A percentile compares a stretch with the other conserved stretches of the same genome.
Evolutionary conservation across 2,113 vertebrate genomes (phyloP).

Genomic region (Phoenicopterus ruber): DNA sequence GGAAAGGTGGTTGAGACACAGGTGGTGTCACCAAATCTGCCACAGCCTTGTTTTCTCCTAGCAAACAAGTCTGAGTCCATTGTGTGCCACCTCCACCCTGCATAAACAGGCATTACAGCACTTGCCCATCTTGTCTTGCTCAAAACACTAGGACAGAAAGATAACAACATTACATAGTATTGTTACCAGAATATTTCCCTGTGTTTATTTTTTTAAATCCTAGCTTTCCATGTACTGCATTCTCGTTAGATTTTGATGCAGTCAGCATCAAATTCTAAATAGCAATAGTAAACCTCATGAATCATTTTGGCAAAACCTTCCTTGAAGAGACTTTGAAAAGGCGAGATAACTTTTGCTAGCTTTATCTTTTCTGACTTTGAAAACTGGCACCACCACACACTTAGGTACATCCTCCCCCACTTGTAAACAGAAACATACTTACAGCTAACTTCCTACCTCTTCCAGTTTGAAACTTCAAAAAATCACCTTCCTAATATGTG

Average conservation of each 20-base stretch:
- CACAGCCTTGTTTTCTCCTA: neutral
- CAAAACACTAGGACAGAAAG: neutral
- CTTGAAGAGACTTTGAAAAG: slow-evolving; percentile 17
- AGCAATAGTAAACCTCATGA: slow-evolving; percentile 15
- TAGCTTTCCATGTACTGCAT: slow-evolving; percentile 32
- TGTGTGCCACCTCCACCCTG: neutral
- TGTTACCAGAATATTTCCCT: neutral
- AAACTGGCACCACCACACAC: neutral
- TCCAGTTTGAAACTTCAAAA: slow-evolving; percentile 21
- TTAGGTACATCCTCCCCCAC: neutral
- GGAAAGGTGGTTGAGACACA: neutral
- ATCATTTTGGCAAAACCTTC: slow-evolving; percentile 12
- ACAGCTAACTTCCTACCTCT: neutral
- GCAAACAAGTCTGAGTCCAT: neutral
- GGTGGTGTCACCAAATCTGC: neutral
- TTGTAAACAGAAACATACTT: neutral
- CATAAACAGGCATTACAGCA: neutral
- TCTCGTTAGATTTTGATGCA: slow-evolving; percentile 44
- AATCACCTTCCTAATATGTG: slow-evolving; percentile 32
- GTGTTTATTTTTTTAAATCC: slow-evolving; percentile 49
- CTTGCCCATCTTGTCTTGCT: neutral
- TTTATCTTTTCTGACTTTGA: slow-evolving; percentile 1
- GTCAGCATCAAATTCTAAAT: slow-evolving; percentile 46
- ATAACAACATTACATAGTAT: neutral
- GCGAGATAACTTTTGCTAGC: neutral